Conservation (phyloP, 2,113 vertebrate species). For the Pangasianodon hypophthalmus region DNA sequence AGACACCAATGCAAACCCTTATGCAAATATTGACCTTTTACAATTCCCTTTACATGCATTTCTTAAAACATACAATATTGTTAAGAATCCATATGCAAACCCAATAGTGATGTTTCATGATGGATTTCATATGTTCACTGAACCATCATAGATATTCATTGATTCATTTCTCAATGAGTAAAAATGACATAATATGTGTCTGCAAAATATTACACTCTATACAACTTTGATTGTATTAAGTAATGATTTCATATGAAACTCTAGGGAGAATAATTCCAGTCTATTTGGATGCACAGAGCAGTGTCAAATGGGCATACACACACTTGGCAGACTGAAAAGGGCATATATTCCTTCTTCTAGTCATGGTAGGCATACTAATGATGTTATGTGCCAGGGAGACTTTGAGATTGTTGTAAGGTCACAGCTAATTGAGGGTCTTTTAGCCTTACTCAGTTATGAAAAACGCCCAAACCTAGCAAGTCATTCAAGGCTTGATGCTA, state of each 20-base stretch:
- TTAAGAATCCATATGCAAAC: conserved; percentile 28
- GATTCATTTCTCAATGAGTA: not conserved
- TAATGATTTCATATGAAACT: conserved; percentile 4
- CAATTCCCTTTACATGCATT: conserved; percentile 16
- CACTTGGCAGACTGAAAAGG: conserved; percentile 37
- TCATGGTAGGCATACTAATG: conserved; percentile 41
- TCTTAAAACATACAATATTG: conserved; percentile 38
- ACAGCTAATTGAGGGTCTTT: conserved; percentile 36
- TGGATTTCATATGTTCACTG: conserved; percentile 23
- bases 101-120: conserved; percentile 26
- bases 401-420: conserved; percentile 45
- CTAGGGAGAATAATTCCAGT: conserved; percentile 10
- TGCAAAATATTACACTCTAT: not conserved
- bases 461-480: not conserved
- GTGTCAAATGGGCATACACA: conserved; percentile 41
- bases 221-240: not conserved
- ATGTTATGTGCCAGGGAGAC: conserved; percentile 34
- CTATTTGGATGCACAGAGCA: conserved; percentile 32
- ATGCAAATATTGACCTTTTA: conserved; percentile 51
- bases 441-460: conserved; percentile 33
- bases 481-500: conserved; percentile 16
- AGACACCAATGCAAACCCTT: not conserved
- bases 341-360: not conserved
- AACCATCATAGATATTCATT: conserved; percentile 13
- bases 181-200: not conserved